Evolutionary conservation across 2,797 vertebrate genomes (phyloP), one percentile per base, ranked within the genome.

Genomic region (Myiotriccus ornatus): DNA sequence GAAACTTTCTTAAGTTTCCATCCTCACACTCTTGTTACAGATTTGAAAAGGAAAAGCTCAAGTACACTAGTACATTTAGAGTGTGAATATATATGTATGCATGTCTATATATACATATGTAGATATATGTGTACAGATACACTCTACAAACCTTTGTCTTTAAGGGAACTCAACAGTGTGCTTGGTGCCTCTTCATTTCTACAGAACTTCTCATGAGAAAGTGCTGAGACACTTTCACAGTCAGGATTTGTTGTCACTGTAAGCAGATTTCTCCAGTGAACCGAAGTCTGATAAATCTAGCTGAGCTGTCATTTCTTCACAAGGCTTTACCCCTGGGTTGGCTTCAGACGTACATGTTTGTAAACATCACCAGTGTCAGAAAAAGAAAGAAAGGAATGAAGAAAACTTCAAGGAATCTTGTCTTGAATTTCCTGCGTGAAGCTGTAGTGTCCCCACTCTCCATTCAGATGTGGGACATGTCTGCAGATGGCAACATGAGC

Each of bases 391-490:
- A 43, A 53, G 20, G 13, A 17, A 63, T 30, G 56, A 30, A 19
- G 39, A 64, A 35, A 37, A 30, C 25, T 68, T 88, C 9, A 46
- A 75, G 44, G 24, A 75, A 8, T 35, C 62, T 55, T 87, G 53
- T 52, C 84, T 65, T 12, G 9, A 70, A 43, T 80, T 53, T 44
- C 21, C 8, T 78, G 3, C 2, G 0, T 49, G 52, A 68, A 79
- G 25, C 16, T 47, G 37, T 53, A 13, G 18, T 35, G 47, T 62
- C 25, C 34, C 12, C 8, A 11, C 25, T 84, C 25, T 12, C 34
- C 30, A 9, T 47, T 76, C 0, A 5, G 53, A 35, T 1, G 0
- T 0, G 59, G 57, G 55, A 23, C 22, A 1, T 3, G 30, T 28
- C 21, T 79, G 50, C 24, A 37, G 41, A 23, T 1, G 7, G 41